Base-by-base conservation (phyloP, 2,113 vertebrate species). In the Polypterus bichir region DNA sequence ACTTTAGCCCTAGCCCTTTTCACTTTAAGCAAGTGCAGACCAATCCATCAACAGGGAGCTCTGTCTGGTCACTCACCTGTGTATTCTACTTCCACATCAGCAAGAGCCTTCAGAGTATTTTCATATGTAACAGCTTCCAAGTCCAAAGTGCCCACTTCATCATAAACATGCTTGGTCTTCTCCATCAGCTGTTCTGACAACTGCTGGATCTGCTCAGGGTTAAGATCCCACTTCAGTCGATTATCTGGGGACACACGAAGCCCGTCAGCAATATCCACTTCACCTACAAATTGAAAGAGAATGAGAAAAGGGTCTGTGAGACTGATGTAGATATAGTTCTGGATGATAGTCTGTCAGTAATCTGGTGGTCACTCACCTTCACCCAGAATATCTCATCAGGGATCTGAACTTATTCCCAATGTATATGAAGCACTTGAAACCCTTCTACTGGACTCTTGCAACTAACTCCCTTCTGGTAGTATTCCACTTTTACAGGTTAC, bases 81-180 rank as follows among this genome's bases (percentile, higher is more conserved):
- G 67, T 97, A 98, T 0, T 92, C 84, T 45, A 93, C 92, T 67
- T 98, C 96, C 63, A 92, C 91, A 0, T 94, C 90, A 0, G 94
- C 93, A 52, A 98, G 80, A 0, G 85, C 89, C 76, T 94, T 92
- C 47, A 99, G 82, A 0, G 92, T 94, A 78, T 86, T 99, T 53
- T 91, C 86, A 0, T 88, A 89, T 65, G 76, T 84, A 60, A 99
- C 92, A 0, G 74, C 66, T 0, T 77, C 74, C 0, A 81, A 64
- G 3, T 80, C 79, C 73, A 94, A 84, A 0, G 72, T 57, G 0
- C 92, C 94, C 53, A 99, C 91, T 0, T n/a, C 27, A 76, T 99
- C 93, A 4, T 98, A 97, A 6, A 95, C 91, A 0, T 59, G 64
- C 83, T 93, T 95, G 54, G 91, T 97, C 59, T 80, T 83, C 53